A percentile compares a stretch with the other conserved stretches of the same genome.
Evolutionary conservation across 2,113 vertebrate species (phyloP).

Genomic region (Pollimyrus isidori): DNA sequence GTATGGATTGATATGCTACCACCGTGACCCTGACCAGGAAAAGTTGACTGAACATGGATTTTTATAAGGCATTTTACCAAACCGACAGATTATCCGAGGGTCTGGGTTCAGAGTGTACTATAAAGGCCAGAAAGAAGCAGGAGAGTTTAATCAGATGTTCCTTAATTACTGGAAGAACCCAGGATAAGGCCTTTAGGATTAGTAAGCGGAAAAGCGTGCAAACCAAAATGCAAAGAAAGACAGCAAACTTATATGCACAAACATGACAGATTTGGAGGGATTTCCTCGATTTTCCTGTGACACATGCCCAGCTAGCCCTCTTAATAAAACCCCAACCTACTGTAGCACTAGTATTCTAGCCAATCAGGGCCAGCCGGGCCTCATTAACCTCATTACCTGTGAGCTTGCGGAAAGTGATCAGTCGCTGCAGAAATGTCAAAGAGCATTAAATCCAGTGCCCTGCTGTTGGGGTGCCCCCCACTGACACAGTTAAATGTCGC

Average conservation of each 20-base stretch:
- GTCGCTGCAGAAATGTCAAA: background rate
- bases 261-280: background rate
- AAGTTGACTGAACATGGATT: background rate
- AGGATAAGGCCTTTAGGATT: background rate
- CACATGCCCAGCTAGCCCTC: background rate
- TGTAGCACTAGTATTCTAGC: background rate
- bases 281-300: background rate
- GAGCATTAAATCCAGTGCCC: background rate
- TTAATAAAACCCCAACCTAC: background rate
- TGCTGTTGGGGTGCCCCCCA: background rate
- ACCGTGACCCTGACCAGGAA: background rate
- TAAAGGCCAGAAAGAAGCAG: background rate
- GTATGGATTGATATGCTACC: background rate
- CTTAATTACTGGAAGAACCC: background rate
- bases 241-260: background rate
- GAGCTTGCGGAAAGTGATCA: background rate
- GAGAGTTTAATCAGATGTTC: background rate
- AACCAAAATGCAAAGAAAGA: background rate
- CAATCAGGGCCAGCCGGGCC: background rate
- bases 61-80: background rate
- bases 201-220: background rate
- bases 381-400: background rate
- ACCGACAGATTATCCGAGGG: background rate
- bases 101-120: background rate
- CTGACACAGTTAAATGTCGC: background rate